These are phyloP conservation scores for Tinea semifulvella DNA, from an alignment of 2,888 invertebrate genomes.

Conservation along the genomic window DNA sequence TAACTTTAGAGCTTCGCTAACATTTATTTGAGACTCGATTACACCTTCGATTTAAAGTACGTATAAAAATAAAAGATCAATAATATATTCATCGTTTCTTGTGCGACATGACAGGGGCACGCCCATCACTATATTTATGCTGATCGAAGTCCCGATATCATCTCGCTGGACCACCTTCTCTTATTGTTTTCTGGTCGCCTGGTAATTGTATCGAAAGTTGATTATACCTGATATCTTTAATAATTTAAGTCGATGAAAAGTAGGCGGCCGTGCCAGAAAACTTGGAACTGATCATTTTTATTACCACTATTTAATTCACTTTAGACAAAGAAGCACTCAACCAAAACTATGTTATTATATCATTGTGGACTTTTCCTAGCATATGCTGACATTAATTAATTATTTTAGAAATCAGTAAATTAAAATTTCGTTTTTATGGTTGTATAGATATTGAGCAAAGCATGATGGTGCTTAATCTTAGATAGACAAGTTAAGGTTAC, in stretches of 20 bases:
- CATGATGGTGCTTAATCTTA: too few species aligned
- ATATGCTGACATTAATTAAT: too few species aligned
- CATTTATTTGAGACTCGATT: constrained; percentile 3
- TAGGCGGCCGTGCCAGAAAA: constrained; percentile 3
- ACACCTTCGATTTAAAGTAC: background rate
- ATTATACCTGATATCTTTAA: constrained; percentile 26
- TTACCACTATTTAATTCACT: too few species aligned
- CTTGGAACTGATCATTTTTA: background rate
- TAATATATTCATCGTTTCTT: constrained; percentile 38
- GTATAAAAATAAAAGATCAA: constrained; percentile 23
- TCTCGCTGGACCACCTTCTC: constrained; percentile 17
- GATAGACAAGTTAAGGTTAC: too few species aligned
- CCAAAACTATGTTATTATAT: too few species aligned
- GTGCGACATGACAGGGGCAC: constrained; percentile 41
- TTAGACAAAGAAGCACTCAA: too few species aligned
- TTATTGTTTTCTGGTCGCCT: constrained; percentile 13
- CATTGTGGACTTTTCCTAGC: too few species aligned
- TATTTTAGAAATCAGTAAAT: too few species aligned
- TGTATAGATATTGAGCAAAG: too few species aligned
- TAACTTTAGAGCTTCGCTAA: too few species aligned
- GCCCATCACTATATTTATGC: constrained; percentile 52
- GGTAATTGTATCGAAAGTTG: constrained; percentile 29
- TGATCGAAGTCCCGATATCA: constrained; percentile 39
- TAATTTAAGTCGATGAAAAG: constrained; percentile 1
- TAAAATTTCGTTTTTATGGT: too few species aligned